Evolutionary conservation across 2,113 vertebrate species (phyloP), one percentile per base, ranked within the genome.

Genomic region (Hippopotamus amphibius): DNA sequence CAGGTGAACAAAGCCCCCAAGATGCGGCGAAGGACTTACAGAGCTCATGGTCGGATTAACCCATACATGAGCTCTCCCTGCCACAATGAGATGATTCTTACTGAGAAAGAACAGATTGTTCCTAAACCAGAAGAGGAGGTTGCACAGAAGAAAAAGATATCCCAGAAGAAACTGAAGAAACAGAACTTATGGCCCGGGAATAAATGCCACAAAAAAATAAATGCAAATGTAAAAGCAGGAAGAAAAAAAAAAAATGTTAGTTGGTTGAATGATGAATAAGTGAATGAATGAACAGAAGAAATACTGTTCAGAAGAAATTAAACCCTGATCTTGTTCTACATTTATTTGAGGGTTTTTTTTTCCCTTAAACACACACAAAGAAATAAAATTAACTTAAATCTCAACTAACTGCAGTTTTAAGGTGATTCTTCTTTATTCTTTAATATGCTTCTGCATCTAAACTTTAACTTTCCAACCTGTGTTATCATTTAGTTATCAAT

Each of bases 341-440:
- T 26, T 88, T n/a, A 68, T 12, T 41, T 61, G 17, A 59, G 19
- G 3, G 4, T 24, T 71, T 30, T 65, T 65, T 85, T 33, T 30
- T 57, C 53, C 72, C 43, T 46, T 86, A 87, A 90, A 83, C 28
- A 37, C 30, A 71, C 5, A 93, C 10, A 80, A 14, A 55, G 22
- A 95, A 37, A 90, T 22, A 95, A 17, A 85, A 68, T 77, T 88
- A 77, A 84, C 22, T 92, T 80, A 90, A 61, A 72, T 28, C 24
- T 86, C 24, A 72, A 84, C 11, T 93, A 55, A 46, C 1, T 92
- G 59, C 61, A 41, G 19, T 53, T 91, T 81, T 86, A 88, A 84
- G 59, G 14, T 43, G 43, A 85, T 14, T 90, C 21, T 2, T 77
- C 28, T 89, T 93, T 84, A 63, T 83, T 77, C 10, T 77, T 76